Conservation (phyloP, 2,797 vertebrate species). For the Sebastes itinus region DNA sequence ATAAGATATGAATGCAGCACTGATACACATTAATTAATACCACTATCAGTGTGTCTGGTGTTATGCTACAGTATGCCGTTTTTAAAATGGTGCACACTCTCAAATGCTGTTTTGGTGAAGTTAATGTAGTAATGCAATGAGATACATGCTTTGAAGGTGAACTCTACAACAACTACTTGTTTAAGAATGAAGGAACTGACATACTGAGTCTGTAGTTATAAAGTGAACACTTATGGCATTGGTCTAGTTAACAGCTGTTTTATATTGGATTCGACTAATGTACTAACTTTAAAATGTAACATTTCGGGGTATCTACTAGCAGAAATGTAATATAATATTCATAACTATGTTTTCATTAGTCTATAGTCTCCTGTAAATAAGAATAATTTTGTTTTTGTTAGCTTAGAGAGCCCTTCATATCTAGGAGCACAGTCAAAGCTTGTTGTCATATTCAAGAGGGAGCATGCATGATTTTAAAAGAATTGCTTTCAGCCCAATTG, state of each 20-base stretch:
- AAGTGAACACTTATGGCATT: no score
- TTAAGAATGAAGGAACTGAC: not conserved
- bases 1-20: not conserved
- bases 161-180: not conserved
- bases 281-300: not conserved
- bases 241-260: not conserved
- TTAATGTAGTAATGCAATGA: not conserved
- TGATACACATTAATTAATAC: not conserved
- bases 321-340: no score
- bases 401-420: no score
- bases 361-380: no score
- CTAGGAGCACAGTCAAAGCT: no score
- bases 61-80: not conserved
- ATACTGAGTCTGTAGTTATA: not conserved
- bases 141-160: not conserved
- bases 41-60: not conserved
- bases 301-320: no score
- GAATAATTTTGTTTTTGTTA: no score
- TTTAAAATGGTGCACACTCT: not conserved
- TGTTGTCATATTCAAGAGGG: no score
- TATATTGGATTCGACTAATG: not conserved
- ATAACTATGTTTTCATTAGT: no score
- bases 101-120: not conserved
- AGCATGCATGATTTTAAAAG: no score
- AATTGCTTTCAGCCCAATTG: no score